Conservation (phyloP, 2,888 invertebrate genomes). For the Lycia hirtaria region DNA sequence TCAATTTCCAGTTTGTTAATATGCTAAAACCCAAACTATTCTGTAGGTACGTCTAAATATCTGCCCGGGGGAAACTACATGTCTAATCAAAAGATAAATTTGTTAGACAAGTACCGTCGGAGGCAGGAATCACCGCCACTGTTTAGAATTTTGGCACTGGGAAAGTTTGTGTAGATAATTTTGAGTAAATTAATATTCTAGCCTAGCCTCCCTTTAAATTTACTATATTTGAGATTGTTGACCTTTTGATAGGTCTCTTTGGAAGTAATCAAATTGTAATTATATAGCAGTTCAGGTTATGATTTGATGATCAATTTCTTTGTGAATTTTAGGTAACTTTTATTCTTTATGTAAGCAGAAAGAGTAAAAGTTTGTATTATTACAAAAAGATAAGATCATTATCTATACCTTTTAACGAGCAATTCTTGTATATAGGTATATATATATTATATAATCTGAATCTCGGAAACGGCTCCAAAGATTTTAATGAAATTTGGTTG, state of each 20-base stretch:
- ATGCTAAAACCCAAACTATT: slow-evolving; percentile 33
- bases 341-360: no score
- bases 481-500: no score
- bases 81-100: slow-evolving; percentile 34
- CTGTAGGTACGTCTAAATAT: slow-evolving; percentile 34
- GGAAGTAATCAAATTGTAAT: no score
- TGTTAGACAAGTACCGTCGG: slow-evolving; percentile 33
- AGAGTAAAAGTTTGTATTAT: no score
- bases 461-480: no score
- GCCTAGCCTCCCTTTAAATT: background rate
- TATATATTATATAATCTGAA: no score
- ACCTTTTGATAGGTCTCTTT: background rate
- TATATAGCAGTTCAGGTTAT: no score
- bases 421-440: no score
- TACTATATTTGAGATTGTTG: background rate
- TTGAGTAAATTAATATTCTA: slow-evolving; percentile 22
- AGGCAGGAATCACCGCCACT: slow-evolving; percentile 20
- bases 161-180: slow-evolving; percentile 20
- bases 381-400: no score
- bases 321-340: no score
- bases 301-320: no score
- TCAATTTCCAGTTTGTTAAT: slow-evolving; percentile 11
- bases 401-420: no score
- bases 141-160: slow-evolving; percentile 14
- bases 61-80: slow-evolving; percentile 30